A percentile compares a stretch with the other conserved stretches of the same genome.
These are phyloP conservation scores for Pachypanchax playfairii DNA, from an alignment of 2,113 vertebrate species.

Conservation along the genomic window DNA sequence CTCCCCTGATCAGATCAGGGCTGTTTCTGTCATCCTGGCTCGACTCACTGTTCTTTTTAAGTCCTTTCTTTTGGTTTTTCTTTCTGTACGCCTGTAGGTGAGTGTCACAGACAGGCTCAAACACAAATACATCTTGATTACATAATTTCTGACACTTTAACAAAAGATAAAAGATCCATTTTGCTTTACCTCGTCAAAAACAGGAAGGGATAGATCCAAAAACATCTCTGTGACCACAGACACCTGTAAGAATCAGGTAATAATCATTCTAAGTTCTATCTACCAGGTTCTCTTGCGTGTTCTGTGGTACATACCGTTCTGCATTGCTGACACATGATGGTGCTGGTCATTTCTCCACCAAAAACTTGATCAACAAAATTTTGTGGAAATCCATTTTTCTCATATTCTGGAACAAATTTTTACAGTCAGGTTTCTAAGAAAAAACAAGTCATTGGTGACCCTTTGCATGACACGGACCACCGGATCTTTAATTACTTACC, in stretches of 20 bases:
- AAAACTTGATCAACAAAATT: constrained; percentile 94
- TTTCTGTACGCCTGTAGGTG: constrained; percentile 77
- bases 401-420: constrained; percentile 82
- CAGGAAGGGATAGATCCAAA: constrained; percentile 94
- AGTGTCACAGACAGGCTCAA: neutral
- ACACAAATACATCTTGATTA: neutral
- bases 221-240: constrained; percentile 94
- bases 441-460: neutral
- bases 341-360: constrained; percentile 93
- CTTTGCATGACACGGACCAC: neutral
- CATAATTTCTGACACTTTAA: neutral
- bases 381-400: constrained; percentile 83
- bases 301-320: constrained; percentile 80
- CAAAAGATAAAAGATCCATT: neutral
- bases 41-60: constrained; percentile 75
- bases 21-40: constrained; percentile 73
- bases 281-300: neutral
- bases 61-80: constrained; percentile 79
- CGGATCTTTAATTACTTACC: constrained; percentile 73
- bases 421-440: neutral
- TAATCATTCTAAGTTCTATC: neutral
- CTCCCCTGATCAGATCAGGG: constrained; percentile 48
- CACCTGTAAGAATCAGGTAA: constrained; percentile 78
- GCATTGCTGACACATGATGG: constrained; percentile 95
- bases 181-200: constrained; percentile 90